Conservation (phyloP, 2,113 vertebrate species). For the Lepisosteus oculatus region DNA sequence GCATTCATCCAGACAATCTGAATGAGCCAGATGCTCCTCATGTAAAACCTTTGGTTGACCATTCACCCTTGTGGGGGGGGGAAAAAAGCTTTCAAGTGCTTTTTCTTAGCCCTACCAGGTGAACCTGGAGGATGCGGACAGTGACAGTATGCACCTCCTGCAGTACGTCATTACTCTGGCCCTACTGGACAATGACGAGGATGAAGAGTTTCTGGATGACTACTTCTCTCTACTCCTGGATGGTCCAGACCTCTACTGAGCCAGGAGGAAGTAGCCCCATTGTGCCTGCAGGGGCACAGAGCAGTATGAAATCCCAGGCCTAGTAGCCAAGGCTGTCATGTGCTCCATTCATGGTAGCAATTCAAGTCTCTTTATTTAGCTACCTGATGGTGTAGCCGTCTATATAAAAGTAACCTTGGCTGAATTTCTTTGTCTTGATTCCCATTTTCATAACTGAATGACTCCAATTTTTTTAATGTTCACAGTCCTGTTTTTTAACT, state of each 20-base stretch:
- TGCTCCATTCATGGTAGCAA: slow-evolving; percentile 8
- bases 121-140: slow-evolving; percentile 52
- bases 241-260: slow-evolving; percentile 21
- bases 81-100: no score
- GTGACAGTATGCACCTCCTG: slow-evolving; percentile 40
- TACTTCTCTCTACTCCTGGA: background rate
- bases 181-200: slow-evolving; percentile 26
- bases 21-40: no score
- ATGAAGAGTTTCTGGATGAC: background rate
- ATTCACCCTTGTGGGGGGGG: no score
- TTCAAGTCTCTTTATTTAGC: background rate
- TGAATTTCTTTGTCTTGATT: background rate
- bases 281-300: no score
- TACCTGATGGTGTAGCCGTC: slow-evolving; percentile 3
- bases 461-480: background rate
- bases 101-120: slow-evolving; percentile 33
- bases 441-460: background rate
- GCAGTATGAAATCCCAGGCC: background rate
- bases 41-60: no score
- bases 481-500: background rate
- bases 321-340: background rate
- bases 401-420: background rate
- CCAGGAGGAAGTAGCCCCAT: no score
- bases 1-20: no score
- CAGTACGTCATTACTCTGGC: slow-evolving; percentile 57